Evolutionary conservation across 1,140 invertebrate genomes (phyloP), one percentile per base, ranked within the genome.

Genomic region (Sycophila sp.): DNA sequence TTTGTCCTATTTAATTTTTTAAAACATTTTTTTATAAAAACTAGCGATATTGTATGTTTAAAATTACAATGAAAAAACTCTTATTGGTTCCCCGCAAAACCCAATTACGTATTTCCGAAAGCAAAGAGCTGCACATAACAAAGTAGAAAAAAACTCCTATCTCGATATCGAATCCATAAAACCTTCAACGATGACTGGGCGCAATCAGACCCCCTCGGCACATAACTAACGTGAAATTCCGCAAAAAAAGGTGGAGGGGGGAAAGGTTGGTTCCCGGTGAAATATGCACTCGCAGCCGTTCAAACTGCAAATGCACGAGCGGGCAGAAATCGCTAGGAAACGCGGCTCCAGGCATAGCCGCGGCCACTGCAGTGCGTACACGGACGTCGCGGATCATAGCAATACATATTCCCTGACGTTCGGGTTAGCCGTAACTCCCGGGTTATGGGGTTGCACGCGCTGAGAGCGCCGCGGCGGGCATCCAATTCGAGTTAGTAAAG

Each of bases 401-500:
- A 71, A 74, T 76, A 73, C 71, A 69, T 71, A 77, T 65, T 69
- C 67, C 62, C 70, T 73, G 69, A 74, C 56, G 69, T 34, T 45
- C 42, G 69, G 69, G 58, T 71, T 71, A 69, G 55, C 67, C 60
- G 60, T 72, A 73, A 71, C 64, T 73, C 60, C 36, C 5, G 58
- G 71, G 66, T 73, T 77, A 74, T 73, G 69, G 56, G 47, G 58
- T 69, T 73, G 66, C 38, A 64, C 64, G 60, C 26, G 58, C 32
- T 59, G 38, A n/a, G 36, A 26, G 15, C 34, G 45, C 22, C 59
- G 66, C 47, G 42, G 51, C 15, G 40, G n/a, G 56, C 40, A 69
- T 73, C 72, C 69, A 78, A 72, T 76, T 74, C 70, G 67, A 76
- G 73, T 73, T 72, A 70, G 69, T 74, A 72, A 74, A 75, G 72